Base-by-base conservation (phyloP, 2,888 invertebrate genomes). In the Caenorhabditis sinica region DNA sequence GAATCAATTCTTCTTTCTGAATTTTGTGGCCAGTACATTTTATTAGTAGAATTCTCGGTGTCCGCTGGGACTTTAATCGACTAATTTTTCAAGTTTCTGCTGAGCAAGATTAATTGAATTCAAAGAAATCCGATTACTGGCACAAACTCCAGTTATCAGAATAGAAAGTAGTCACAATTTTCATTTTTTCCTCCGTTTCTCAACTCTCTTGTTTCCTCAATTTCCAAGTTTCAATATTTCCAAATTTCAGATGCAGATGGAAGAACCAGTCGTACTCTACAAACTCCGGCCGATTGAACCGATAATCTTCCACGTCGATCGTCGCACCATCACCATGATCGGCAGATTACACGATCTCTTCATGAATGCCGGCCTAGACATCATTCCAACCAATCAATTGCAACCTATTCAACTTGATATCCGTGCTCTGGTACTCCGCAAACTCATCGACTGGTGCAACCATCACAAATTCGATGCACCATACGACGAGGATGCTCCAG, bases 391-490 rank as follows among this genome's bases (percentile, higher is more conserved):
- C 20, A 56, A 71, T 0, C 17, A 25, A 6, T 20, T 80, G 2
- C 30, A 11, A 3, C 72, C 80, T n/a, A 72, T 80, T 6, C 49
- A 49, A 49, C 49, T 49, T 2, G 49, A 49, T 4, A 20, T 49
- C 2, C 20, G 20, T 23, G 63, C 25, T 6, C 25, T 72, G 17
- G 66, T 63, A 13, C 23, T 80, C 4, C 25, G 63, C 23, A 80
- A 80, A 28, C 36, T 80, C 1, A 63, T 80, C 43, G 72, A 58
- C 8, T 80, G 80, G 80, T 80, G 80, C 23, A 30, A 65, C 66
- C 80, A 72, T 36, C 80, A 80, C 45, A 80, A 80, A 20, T 66
- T 65, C 51, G 72, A 80, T 20, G 40, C 71, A 0, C 69, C 68
- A 13, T 40, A 40, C 11, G 49, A 33, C 13, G 76, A 25, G 6